Evolutionary conservation across 2,888 invertebrate genomes (phyloP), one percentile per base, ranked within the genome.

Genomic region (Tineola bisselliella): DNA sequence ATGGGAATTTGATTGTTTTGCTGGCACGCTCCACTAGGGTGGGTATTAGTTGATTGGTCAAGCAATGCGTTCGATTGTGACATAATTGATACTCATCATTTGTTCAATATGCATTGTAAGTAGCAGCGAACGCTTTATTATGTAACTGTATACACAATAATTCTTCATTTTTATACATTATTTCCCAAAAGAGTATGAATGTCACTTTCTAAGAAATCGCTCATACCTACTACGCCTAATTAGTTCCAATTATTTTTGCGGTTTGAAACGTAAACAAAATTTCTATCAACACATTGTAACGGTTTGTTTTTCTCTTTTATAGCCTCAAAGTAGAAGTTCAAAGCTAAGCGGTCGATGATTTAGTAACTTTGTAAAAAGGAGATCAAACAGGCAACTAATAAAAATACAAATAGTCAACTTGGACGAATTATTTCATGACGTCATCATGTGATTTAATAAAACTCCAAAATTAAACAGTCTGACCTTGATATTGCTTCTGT

Each of bases 401-500:
- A 25, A 25, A 25, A 25, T 25, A 25, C 25, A 25, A 25, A 25
- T 2, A 25, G 25, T 6, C 25, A 25, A 25, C 6, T 25, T 25
- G 6, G 6, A 25, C 25, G 25, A 48, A 17, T 48, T 17, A 13
- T 15, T 48, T 48, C 6, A 48, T 5, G 25, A 8, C 13, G 25
- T 54, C 31, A 31, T 31, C 33, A 58, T 58, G 58, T 58, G 58
- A 58, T 33, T 17, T 58, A 58, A 58, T 56, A 61, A 43, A 59
- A 66, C 64, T 67, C 66, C 68, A 65, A 69, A 74, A 72, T 70
- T 69, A 73, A 68, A 65, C 33, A 65, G 52, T 60, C 38, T 67
- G 77, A 72, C 84, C 84, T 84, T 84, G 84, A 84, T 82, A 79
- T 75, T 81, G 77, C 69, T 68, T 17, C 69, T 61, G 74, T 73